Conservation (phyloP, 2,113 vertebrate genomes). For the Salvelinus sp. region DNA sequence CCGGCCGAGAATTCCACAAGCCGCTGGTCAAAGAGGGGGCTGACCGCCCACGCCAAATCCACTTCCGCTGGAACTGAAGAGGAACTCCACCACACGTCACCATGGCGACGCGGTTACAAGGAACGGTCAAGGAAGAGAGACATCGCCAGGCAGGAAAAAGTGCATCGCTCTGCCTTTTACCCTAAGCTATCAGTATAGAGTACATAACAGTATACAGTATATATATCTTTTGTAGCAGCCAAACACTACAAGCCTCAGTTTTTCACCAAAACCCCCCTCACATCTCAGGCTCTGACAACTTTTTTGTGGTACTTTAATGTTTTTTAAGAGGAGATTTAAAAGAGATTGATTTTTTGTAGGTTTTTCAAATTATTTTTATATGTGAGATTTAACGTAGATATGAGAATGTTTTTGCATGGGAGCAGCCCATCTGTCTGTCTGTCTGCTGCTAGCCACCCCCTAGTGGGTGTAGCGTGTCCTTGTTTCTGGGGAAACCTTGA, state of each 20-base stretch:
- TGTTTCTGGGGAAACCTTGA: conserved; percentile 89
- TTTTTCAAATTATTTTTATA: conserved; percentile 98
- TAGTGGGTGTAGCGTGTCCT: conserved; percentile 90
- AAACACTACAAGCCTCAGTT: conserved; percentile 97
- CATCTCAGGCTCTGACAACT: conserved; percentile 96
- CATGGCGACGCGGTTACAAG: conserved; percentile 54
- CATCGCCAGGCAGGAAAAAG: conserved; percentile 86
- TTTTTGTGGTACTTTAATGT: conserved; percentile 99
- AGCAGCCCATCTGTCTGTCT: conserved; percentile 75
- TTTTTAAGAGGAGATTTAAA: conserved; percentile 80
- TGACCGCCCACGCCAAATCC: conserved; percentile 95
- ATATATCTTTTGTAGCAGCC: conserved; percentile 96
- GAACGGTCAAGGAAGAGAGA: conserved; percentile 72
- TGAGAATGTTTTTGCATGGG: conserved; percentile 93
- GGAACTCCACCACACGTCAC: neutral
- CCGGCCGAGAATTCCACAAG: conserved; percentile 98
- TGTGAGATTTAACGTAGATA: conserved; percentile 96
- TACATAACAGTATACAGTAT: conserved; percentile 73
- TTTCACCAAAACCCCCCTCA: conserved; percentile 93
- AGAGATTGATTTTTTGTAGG: conserved; percentile 94
- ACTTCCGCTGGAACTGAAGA: conserved; percentile 97
- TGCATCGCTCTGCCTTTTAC: conserved; percentile 86
- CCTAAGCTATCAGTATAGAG: conserved; percentile 87
- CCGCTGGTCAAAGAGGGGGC: conserved; percentile 98
- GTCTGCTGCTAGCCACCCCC: conserved; percentile 71